Evolutionary conservation across 2,797 vertebrate species (phyloP), one percentile per base, ranked within the genome.

Genomic region (Somateria mollissima): DNA sequence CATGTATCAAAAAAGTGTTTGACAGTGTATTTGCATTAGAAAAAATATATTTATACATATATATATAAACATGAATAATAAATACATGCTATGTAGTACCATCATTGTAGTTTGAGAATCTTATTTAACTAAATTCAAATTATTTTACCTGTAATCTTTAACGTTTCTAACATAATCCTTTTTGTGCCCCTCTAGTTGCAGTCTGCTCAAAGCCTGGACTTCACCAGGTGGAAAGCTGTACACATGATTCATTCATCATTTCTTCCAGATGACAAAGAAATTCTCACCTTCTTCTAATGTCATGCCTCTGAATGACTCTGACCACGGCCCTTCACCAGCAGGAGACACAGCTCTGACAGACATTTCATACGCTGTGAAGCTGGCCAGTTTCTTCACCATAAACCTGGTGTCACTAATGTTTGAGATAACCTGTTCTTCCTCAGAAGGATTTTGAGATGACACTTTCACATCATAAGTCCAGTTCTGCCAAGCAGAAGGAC

Each of bases 401-500:
- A 97, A 58, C 41, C 47, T 78, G 2, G 95, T 98, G 54, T 64
- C 81, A 56, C 57, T 95, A 53, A 98, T 81, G 43, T 97, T 95
- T 81, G 85, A 92, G 37, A 97, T 89, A 74, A 97, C 3, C 34
- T 41, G 51, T 66, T 96, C 67, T 37, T 94, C 56, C 71, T 93
- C 83, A 36, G 85, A 60, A 58, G 79, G 45, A 10, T 91, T 75
- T 45, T 94, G 84, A 30, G 80, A 67, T 30, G 95, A 97, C 64
- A 98, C 32, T 91, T 96, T 96, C 60, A 98, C 94, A 37, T 96
- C 95, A 0, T 98, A 98, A 15, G 96, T 98, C 98, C 98, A 98
- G 70, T 98, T 97, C 92, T 98, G 98, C 98, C 98, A 98, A 34
- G 98, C 97, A 30, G 96, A 96, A 27, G 96, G 79, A 92, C 98